phyloP scores from a whole-genome alignment of 2,888 invertebrate genomes.

The Chymomyza amoena region DNA sequence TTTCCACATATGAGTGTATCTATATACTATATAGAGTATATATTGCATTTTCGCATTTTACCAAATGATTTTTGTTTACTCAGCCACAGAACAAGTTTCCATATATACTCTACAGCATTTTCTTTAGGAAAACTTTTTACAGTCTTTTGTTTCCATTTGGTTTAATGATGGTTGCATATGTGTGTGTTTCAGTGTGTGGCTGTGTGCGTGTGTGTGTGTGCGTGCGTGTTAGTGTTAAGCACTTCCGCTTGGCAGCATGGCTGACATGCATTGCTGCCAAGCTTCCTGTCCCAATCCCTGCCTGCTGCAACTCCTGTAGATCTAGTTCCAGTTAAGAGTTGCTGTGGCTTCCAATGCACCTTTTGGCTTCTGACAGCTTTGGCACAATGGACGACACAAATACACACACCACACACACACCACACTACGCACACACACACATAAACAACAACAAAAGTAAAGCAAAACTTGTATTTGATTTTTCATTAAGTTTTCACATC shows the following conservation, averaged over 20 bases:
- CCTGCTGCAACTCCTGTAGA: slow-evolving; percentile 3
- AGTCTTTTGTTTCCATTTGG: slow-evolving; percentile 13
- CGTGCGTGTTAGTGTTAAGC: slow-evolving; percentile 50
- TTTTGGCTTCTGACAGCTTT: slow-evolving; percentile 51
- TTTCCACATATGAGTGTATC: no score
- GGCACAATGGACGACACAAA: neutral
- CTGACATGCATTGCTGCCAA: slow-evolving; percentile 59
- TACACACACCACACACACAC: neutral
- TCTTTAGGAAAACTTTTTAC: slow-evolving; percentile 8
- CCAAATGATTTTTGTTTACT: slow-evolving; percentile 58
- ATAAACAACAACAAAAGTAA: neutral
- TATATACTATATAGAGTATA: neutral
- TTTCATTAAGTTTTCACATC: slow-evolving; percentile 57
- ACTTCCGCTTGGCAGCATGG: slow-evolving; percentile 60
- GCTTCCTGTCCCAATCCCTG: neutral
- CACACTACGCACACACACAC: slow-evolving; percentile 3
- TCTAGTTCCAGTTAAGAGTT: slow-evolving; percentile 32
- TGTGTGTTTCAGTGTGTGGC: slow-evolving; percentile 15
- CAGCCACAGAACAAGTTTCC: slow-evolving; percentile 34
- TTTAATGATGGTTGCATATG: neutral
- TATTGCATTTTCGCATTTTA: slow-evolving; percentile 42
- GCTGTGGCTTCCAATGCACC: slow-evolving; percentile 37
- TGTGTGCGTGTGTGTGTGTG: slow-evolving; percentile 2
- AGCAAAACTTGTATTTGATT: slow-evolving; percentile 8
- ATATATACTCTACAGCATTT: slow-evolving; percentile 1